Conservation (phyloP, 2,797 vertebrate genomes). For the Salarias fasciatus region DNA sequence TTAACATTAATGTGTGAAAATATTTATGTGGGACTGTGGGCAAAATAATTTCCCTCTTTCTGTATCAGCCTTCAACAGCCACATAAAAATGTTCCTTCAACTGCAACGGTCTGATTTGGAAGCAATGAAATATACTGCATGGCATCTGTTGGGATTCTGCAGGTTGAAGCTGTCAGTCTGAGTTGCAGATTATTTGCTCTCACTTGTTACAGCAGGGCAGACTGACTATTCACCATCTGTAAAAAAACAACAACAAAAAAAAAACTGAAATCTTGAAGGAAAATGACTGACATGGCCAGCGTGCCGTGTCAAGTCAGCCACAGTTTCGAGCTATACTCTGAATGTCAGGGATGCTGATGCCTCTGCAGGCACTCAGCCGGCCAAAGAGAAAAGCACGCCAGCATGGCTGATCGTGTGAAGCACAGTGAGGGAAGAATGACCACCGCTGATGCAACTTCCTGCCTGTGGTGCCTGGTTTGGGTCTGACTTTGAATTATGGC, state of each 20-base stretch:
- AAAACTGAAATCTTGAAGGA: not conserved
- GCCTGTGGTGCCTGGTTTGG: constrained; percentile 26
- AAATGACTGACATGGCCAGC: constrained; percentile 12
- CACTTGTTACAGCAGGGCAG: constrained; percentile 10
- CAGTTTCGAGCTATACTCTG: constrained; percentile 39
- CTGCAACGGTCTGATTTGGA: not conserved
- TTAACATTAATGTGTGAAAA: too few species aligned
- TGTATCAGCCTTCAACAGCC: too few species aligned
- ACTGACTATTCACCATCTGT: constrained; percentile 23
- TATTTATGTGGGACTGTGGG: too few species aligned
- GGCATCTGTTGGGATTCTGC: not conserved
- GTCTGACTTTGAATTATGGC: constrained; percentile 1
- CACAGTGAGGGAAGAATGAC: constrained; percentile 52
- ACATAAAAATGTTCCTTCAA: not conserved
- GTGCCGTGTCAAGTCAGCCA: constrained; percentile 19
- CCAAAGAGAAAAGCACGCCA: not conserved
- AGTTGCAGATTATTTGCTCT: constrained; percentile 1
- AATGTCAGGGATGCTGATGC: constrained; percentile 45
- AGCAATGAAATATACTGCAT: not conserved
- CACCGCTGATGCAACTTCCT: constrained; percentile 39
- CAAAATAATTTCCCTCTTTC: too few species aligned
- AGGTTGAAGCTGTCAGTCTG: constrained; percentile 1
- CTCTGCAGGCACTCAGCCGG: constrained; percentile 34
- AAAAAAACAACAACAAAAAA: not conserved
- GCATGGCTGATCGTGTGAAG: constrained; percentile 64